Conservation (phyloP, 2,888 invertebrate genomes). For the Ecdyonurus torrentis region DNA sequence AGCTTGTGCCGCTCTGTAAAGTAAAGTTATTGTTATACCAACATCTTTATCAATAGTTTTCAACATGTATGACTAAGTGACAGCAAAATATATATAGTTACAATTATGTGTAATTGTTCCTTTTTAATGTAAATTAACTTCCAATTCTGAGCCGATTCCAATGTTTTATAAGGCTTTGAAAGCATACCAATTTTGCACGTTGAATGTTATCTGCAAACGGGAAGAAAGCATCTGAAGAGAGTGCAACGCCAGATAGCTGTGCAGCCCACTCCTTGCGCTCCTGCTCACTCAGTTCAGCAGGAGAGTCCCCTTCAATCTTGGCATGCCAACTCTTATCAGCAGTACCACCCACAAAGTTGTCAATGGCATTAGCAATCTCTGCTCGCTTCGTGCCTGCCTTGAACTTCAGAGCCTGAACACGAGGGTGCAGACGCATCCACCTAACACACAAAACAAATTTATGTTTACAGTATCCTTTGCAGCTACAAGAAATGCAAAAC, state of each 20-base stretch:
- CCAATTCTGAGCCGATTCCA: neutral
- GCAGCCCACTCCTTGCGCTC: conserved; percentile 52
- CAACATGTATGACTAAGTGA: no score
- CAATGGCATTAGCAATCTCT: conserved; percentile 87
- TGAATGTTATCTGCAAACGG: conserved; percentile 97
- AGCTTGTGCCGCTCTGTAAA: conserved; percentile 81
- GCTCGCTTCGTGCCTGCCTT: conserved; percentile 74
- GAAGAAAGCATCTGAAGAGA: conserved; percentile 96
- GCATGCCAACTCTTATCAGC: conserved; percentile 42
- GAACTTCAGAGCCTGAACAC: conserved; percentile 67
- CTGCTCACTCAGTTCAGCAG: conserved; percentile 46
- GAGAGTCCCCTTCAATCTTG: conserved; percentile 54
- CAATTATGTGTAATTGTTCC: neutral
- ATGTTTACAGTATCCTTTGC: no score
- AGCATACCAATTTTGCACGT: conserved; percentile 63
- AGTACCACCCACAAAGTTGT: conserved; percentile 85
- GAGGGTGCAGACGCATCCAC: conserved; percentile 90
- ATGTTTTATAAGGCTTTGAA: no score
- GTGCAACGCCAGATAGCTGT: conserved; percentile 56
- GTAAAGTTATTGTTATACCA: no score
- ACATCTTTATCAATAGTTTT: no score
- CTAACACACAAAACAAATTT: no score
- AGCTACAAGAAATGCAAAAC: no score
- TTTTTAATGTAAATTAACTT: no score
- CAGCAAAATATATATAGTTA: neutral